phyloP scores from a whole-genome alignment of 2,888 invertebrate genomes.

The Schrankia costaestrigalis region DNA sequence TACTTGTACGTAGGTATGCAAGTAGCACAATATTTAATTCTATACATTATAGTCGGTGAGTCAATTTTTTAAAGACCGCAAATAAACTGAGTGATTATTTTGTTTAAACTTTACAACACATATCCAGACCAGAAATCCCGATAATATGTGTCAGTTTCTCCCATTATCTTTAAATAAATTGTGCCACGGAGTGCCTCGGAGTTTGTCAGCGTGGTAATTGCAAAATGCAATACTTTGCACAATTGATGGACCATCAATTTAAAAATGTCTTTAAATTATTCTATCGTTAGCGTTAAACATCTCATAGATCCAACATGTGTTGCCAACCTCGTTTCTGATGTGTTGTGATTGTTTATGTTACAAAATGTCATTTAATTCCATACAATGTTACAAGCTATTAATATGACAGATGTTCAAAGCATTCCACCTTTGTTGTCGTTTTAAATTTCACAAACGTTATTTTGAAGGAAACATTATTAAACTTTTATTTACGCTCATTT shows the following conservation, averaged over 20 bases:
- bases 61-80: not conserved
- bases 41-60: not conserved
- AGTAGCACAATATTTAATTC: too few species aligned
- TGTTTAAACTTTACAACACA: too few species aligned
- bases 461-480: slow-evolving; percentile 20
- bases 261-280: slow-evolving; percentile 15
- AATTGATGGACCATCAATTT: slow-evolving; percentile 13
- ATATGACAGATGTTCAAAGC: slow-evolving; percentile 39
- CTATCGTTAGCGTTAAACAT: slow-evolving; percentile 22
- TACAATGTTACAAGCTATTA: slow-evolving; percentile 39
- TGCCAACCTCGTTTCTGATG: slow-evolving; percentile 18
- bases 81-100: too few species aligned
- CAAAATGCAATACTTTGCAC: slow-evolving; percentile 13
- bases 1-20: too few species aligned
- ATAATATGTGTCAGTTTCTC: slow-evolving; percentile 4
- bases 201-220: slow-evolving; percentile 12
- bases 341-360: slow-evolving; percentile 23
- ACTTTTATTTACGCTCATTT: slow-evolving; percentile 20
- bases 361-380: slow-evolving; percentile 44
- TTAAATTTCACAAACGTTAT: slow-evolving; percentile 24
- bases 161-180: slow-evolving; percentile 10
- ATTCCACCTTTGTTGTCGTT: slow-evolving; percentile 30
- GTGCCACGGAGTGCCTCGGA: slow-evolving; percentile 3
- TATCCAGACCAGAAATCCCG: slow-evolving; percentile 3
- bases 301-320: slow-evolving; percentile 25